Evolutionary conservation across 2,888 invertebrate species (phyloP).

Genomic region (Nysson spinosus): DNA sequence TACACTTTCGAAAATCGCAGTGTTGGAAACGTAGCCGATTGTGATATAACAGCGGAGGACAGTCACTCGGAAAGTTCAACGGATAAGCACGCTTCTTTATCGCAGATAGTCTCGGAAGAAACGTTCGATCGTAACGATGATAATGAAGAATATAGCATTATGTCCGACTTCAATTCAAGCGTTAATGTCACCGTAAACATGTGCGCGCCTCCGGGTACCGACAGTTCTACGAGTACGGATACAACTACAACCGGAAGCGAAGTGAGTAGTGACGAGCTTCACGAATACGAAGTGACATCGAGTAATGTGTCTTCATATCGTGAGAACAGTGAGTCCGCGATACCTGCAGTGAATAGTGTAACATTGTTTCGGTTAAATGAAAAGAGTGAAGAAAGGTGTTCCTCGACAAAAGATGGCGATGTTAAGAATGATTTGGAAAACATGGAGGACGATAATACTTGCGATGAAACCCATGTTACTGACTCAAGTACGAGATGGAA

Average conservation of each 20-base stretch:
- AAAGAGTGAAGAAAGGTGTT: slow-evolving; percentile 5
- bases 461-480: slow-evolving; percentile 6
- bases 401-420: neutral
- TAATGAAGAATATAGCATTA: slow-evolving; percentile 7
- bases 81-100: slow-evolving; percentile 47
- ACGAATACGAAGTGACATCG: slow-evolving; percentile 68
- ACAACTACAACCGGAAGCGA: slow-evolving; percentile 67
- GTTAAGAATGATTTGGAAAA: neutral
- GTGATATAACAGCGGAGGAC: neutral
- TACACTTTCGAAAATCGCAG: neutral
- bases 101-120: slow-evolving; percentile 23
- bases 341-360: slow-evolving; percentile 28
- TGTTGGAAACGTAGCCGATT: neutral
- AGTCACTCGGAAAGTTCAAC: slow-evolving; percentile 13
- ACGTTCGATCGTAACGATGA: slow-evolving; percentile 23
- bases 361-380: slow-evolving; percentile 15
- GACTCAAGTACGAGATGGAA: slow-evolving; percentile 21
- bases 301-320: slow-evolving; percentile 2
- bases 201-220: slow-evolving; percentile 50
- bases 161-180: slow-evolving; percentile 19
- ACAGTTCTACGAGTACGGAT: slow-evolving; percentile 63
- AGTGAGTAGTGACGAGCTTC: slow-evolving; percentile 70
- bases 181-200: slow-evolving; percentile 16
- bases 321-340: slow-evolving; percentile 5
- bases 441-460: slow-evolving; percentile 7